These are phyloP conservation scores for Axinella damicornis DNA, from an alignment of 37 sponge, comb jelly and placozoan species.

Conservation along the genomic window DNA sequence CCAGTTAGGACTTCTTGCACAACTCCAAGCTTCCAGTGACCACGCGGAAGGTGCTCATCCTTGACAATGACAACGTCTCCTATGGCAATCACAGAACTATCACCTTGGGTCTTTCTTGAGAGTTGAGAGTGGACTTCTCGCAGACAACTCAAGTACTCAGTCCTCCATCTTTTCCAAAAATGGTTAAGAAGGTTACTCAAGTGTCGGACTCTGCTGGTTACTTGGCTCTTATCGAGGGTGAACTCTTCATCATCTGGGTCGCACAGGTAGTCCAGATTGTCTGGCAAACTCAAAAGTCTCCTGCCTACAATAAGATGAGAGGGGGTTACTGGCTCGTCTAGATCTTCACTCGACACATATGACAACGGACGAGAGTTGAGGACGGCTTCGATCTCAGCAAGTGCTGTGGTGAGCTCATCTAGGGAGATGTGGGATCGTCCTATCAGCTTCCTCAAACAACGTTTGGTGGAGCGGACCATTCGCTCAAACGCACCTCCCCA, in stretches of 20 bases:
- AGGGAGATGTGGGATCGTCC: constrained; percentile 14
- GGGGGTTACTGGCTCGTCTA: constrained; percentile 26
- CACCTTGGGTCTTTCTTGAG: background rate
- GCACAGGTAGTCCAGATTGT: constrained; percentile 1
- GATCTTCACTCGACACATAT: constrained; percentile 19
- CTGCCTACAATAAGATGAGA: constrained; percentile 21
- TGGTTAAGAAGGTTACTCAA: constrained; percentile 25
- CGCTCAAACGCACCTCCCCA: too few species aligned
- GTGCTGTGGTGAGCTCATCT: constrained; percentile 22
- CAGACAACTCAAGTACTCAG: too few species aligned
- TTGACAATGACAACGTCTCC: constrained; percentile 1
- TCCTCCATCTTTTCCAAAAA: constrained; percentile 25
- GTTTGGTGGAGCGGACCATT: constrained; percentile 6
- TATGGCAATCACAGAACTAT: background rate
- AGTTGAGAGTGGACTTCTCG: too few species aligned
- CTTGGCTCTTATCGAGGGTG: constrained; percentile 1
- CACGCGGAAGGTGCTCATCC: constrained; percentile 8
- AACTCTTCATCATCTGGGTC: constrained; percentile 28
- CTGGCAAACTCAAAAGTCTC: constrained; percentile 11
- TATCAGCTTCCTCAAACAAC: constrained; percentile 15
- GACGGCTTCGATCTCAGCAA: constrained; percentile 17
- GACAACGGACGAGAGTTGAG: too few species aligned
- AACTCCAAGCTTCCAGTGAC: constrained; percentile 7
- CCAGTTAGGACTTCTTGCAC: constrained; percentile 14
- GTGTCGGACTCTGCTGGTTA: background rate